Conservation (phyloP, 2,113 vertebrate species). For the Brienomyrus longianalis region DNA sequence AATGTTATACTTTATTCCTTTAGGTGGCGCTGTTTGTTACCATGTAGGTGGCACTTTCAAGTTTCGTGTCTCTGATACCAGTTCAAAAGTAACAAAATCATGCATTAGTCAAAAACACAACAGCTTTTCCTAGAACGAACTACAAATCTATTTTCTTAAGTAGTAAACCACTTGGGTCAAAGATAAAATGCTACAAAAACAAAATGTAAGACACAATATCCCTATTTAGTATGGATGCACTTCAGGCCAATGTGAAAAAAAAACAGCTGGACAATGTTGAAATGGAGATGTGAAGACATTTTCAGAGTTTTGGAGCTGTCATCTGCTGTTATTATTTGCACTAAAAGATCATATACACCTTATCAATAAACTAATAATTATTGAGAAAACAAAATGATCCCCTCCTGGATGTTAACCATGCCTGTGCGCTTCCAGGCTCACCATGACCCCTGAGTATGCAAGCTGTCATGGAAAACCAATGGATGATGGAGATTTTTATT, state of each 20-base stretch:
- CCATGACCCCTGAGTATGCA: not conserved
- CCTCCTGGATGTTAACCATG: not conserved
- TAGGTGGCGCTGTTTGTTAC: not conserved
- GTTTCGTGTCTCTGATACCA: not conserved
- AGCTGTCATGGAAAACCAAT: not conserved
- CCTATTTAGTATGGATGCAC: not conserved
- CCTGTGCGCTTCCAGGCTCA: not conserved
- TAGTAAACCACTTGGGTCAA: not conserved
- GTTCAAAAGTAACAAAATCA: not conserved
- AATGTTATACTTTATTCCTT: not conserved
- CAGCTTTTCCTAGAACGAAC: not conserved
- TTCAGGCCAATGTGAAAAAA: not conserved
- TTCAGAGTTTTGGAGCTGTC: not conserved
- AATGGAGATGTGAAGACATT: not conserved
- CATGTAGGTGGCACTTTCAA: not conserved
- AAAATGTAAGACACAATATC: not conserved
- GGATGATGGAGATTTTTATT: not conserved
- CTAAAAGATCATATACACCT: not conserved
- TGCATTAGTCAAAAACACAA: not conserved
- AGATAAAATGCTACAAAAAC: not conserved
- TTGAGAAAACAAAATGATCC: not conserved
- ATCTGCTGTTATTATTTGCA: not conserved
- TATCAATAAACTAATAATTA: not conserved
- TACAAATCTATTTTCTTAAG: not conserved
- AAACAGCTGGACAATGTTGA: not conserved